phyloP scores from a whole-genome alignment of 1,140 invertebrate species.

The Eulimnadia texana region DNA sequence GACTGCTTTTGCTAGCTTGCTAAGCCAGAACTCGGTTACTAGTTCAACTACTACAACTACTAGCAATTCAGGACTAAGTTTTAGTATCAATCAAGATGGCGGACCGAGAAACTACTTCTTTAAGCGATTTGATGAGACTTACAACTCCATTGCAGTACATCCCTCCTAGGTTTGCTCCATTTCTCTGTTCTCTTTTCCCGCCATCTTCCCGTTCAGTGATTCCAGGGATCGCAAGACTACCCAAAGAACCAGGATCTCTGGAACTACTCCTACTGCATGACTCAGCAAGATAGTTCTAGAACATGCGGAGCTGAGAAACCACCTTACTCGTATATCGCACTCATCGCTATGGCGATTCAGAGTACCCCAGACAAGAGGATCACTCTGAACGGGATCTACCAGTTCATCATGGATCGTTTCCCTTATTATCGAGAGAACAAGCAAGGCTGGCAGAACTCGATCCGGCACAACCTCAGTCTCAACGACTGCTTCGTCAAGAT shows the following conservation, averaged over 20 bases:
- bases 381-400: conserved; percentile 38
- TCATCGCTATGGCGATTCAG: conserved; percentile 46
- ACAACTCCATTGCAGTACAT: background rate
- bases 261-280: background rate
- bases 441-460: conserved; percentile 50
- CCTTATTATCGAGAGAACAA: conserved; percentile 43
- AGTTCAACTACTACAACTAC: no score
- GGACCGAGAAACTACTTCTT: no score
- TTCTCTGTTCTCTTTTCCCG: background rate
- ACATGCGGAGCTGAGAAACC: conserved; percentile 30
- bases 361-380: conserved; percentile 34
- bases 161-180: background rate
- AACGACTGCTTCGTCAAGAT: conserved; percentile 45
- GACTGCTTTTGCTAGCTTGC: no score
- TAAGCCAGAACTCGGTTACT: no score
- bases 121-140: background rate
- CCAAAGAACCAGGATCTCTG: background rate
- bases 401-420: conserved; percentile 40
- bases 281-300: background rate
- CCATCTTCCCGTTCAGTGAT: background rate
- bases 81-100: no score
- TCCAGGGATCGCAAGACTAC: background rate
- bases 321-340: conserved; percentile 44
- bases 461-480: conserved; percentile 42
- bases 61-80: no score